These are phyloP conservation scores for Lycocerus yunnanus DNA, from an alignment of 2,888 invertebrate genomes.

Conservation along the genomic window DNA sequence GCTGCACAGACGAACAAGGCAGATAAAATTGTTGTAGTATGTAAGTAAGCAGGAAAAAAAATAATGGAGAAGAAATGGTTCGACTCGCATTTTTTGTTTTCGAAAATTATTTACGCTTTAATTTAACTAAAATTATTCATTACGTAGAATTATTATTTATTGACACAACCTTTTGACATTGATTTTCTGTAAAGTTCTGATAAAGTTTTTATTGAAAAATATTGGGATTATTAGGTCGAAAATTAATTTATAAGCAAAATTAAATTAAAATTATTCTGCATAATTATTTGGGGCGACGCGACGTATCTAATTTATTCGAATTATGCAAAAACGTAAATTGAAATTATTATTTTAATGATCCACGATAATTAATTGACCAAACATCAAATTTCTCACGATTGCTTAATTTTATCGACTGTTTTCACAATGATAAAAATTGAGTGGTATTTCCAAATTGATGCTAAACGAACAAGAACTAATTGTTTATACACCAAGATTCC, in stretches of 20 bases:
- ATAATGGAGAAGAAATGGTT: too few relatives aligned
- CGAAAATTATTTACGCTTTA: not conserved
- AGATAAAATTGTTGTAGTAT: not conserved
- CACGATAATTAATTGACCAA: not conserved
- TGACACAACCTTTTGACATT: not conserved
- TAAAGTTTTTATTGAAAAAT: not conserved
- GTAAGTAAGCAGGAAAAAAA: not conserved
- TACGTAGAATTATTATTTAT: not conserved
- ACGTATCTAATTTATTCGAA: not conserved
- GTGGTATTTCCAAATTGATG: too few relatives aligned
- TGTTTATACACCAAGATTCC: too few relatives aligned
- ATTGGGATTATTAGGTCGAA: not conserved
- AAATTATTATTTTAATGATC: not conserved
- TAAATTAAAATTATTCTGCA: not conserved
- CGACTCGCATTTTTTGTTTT: not conserved
- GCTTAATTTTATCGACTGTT: not conserved
- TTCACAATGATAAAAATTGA: too few relatives aligned
- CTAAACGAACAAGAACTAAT: too few relatives aligned
- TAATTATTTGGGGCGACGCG: not conserved
- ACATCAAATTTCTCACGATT: not conserved
- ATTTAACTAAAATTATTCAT: not conserved
- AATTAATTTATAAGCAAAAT: not conserved
- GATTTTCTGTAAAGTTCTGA: not conserved
- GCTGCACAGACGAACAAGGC: not conserved
- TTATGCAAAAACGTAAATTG: not conserved